Percentiles rank a stretch among this genome's conserved stretches.
Evolutionary conservation across 2,888 invertebrate genomes (phyloP).

Genomic region (Trachelus stipa): DNA sequence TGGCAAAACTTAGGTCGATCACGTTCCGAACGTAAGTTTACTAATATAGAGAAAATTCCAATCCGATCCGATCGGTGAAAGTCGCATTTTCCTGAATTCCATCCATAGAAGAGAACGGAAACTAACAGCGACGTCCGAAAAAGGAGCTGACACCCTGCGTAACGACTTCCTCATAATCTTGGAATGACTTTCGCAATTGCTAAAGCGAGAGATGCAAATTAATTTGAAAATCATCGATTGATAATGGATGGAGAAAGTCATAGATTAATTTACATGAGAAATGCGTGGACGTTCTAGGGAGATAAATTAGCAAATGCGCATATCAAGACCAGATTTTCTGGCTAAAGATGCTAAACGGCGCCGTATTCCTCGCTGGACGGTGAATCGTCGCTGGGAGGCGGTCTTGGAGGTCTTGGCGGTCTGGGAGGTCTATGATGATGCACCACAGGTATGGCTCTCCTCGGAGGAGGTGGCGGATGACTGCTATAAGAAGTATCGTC

Average conservation of each 20-base stretch:
- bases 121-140: not conserved
- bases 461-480: conserved; percentile 69
- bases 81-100: not conserved
- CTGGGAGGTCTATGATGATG: conserved; percentile 49
- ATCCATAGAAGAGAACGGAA: not conserved
- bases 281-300: too few relatives aligned
- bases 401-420: conserved; percentile 57
- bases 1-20: too few relatives aligned
- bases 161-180: not conserved
- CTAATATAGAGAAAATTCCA: too few relatives aligned
- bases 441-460: conserved; percentile 54
- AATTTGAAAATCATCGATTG: too few relatives aligned
- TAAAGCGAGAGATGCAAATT: too few relatives aligned
- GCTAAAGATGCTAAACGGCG: conserved; percentile 46
- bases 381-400: conserved; percentile 62
- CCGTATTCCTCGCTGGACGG: conserved; percentile 65
- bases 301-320: too few relatives aligned
- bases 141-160: not conserved
- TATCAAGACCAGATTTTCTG: too few relatives aligned
- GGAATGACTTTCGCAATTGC: too few relatives aligned
- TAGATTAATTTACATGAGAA: too few relatives aligned
- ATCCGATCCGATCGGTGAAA: conserved; percentile 3
- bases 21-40: too few relatives aligned
- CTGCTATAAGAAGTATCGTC: conserved; percentile 63
- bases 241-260: too few relatives aligned